A percentile compares a stretch with the other conserved stretches of the same genome.
These are phyloP conservation scores for Watsonalla binaria DNA, from an alignment of 2,888 invertebrate genomes.

Conservation along the genomic window DNA sequence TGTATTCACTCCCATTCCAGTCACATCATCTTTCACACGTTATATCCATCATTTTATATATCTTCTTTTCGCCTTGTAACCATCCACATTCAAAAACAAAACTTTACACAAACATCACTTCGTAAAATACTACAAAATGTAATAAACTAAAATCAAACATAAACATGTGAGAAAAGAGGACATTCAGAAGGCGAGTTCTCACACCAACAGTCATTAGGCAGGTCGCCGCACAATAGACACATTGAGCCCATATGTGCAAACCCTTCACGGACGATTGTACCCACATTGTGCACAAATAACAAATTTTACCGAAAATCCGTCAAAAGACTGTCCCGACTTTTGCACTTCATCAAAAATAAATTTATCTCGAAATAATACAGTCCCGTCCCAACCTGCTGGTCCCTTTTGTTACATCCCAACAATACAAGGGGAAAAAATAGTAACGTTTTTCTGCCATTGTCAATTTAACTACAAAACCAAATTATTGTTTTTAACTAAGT, in stretches of 20 bases:
- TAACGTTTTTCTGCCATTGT: slow-evolving; percentile 47
- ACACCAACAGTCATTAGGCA: slow-evolving; percentile 56
- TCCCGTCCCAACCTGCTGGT: slow-evolving; percentile 55
- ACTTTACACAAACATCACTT: neutral
- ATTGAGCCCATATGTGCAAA: slow-evolving; percentile 71
- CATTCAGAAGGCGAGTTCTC: slow-evolving; percentile 35
- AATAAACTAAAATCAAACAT: slow-evolving; percentile 4
- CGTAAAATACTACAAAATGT: neutral
- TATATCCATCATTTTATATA: too few relatives aligned
- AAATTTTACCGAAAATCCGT: slow-evolving; percentile 54
- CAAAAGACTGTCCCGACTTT: slow-evolving; percentile 64
- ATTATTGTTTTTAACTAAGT: slow-evolving; percentile 67
- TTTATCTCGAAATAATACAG: slow-evolving; percentile 65
- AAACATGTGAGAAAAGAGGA: slow-evolving; percentile 32
- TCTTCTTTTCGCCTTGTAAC: too few relatives aligned
- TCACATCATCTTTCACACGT: too few relatives aligned
- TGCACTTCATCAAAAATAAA: slow-evolving; percentile 77
- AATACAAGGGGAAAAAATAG: slow-evolving; percentile 42
- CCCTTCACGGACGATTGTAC: slow-evolving; percentile 56
- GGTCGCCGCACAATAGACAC: slow-evolving; percentile 59
- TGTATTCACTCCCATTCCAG: too few relatives aligned
- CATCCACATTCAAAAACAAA: too few relatives aligned
- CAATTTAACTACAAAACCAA: slow-evolving; percentile 43
- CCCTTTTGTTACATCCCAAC: slow-evolving; percentile 41
- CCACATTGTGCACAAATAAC: slow-evolving; percentile 57